Evolutionary conservation across 2,113 vertebrate genomes (phyloP), one percentile per base, ranked within the genome.

Genomic region (Cygnus buccinator): DNA sequence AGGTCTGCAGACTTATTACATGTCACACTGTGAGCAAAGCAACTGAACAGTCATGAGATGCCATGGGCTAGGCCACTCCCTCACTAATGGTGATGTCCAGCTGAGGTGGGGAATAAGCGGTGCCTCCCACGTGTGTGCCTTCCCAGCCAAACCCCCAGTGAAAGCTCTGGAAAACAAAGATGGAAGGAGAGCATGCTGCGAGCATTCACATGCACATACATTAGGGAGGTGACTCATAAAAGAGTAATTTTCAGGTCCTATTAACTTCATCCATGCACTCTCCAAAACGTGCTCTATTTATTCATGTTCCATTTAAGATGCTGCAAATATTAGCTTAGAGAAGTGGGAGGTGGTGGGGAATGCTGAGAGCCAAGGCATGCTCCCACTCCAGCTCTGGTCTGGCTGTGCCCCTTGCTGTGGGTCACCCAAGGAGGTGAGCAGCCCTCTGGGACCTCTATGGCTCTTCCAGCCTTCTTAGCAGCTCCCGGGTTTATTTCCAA

Each of bases 171-270:
- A 68, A 87, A 89, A 54, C 41, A 54, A 55, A 94, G 84, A n/a
- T 76, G 89, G 70, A 61, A 76, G 59, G 52, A 44, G 80, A 58
- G n/a, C 2, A 1, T 43, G 68, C 87, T 68, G 87, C 1, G 0
- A 52, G 62, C 54, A 20, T 87, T 83, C 35, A 76, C 28, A 66
- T 93, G 95, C 81, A 84, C 87, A 89, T 93, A 20, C 63, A 89
- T 85, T 61, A 76, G 66, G 78, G 35, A 62, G 26, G 87, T 95
- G 93, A 95, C 29, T 97, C 94, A 89, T 46, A 44, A 62, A 65
- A 25, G 84, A 89, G 67, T 41, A 55, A 55, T 91, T 91, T 91
- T 93, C 81, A 62, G 81, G 84, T 91, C 87, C 33, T 4, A 91
- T 95, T 90, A 94, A 58, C 81, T 88, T 93, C 93, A 91, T 66